Conservation (phyloP, 2,113 vertebrate genomes). For the Leptosomus discolor region DNA sequence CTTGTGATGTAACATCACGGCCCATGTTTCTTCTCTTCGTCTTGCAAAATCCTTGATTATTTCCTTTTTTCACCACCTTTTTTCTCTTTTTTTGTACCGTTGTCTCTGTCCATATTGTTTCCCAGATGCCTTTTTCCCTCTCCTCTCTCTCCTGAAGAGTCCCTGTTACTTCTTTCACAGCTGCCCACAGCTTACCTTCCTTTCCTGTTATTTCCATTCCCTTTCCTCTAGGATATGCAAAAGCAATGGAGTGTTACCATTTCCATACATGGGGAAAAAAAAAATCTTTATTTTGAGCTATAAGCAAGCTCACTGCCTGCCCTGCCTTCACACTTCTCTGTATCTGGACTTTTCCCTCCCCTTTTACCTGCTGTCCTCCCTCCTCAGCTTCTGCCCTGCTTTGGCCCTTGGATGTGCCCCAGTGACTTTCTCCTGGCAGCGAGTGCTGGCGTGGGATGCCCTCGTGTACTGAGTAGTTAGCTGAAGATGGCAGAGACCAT, state of each 20-base stretch:
- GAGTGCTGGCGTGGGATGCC: rapidly evolving
- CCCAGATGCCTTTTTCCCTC: not conserved
- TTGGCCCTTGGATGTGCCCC: not conserved
- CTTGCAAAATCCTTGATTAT: not conserved
- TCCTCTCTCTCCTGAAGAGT: not conserved
- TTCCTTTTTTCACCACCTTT: rapidly evolving
- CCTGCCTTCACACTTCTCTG: not conserved
- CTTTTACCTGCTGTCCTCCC: not conserved
- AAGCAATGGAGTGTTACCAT: not conserved
- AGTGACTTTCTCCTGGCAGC: not conserved
- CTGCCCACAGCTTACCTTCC: not conserved
- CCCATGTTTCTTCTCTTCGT: not conserved
- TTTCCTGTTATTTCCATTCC: not conserved
- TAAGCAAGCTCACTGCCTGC: not conserved
- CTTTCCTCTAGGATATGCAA: not conserved
- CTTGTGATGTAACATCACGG: not conserved
- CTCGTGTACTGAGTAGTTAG: rapidly evolving
- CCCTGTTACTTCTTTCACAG: not conserved
- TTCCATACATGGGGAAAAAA: not conserved
- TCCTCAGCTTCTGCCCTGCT: not conserved
- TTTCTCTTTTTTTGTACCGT: no score
- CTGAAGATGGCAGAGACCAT: not conserved
- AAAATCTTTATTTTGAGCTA: not conserved
- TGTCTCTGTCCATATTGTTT: not conserved
- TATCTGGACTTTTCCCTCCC: not conserved